Evolutionary conservation across 2,797 vertebrate genomes (phyloP), one percentile per base, ranked within the genome.

Genomic region (Gymnothorax reevesii): DNA sequence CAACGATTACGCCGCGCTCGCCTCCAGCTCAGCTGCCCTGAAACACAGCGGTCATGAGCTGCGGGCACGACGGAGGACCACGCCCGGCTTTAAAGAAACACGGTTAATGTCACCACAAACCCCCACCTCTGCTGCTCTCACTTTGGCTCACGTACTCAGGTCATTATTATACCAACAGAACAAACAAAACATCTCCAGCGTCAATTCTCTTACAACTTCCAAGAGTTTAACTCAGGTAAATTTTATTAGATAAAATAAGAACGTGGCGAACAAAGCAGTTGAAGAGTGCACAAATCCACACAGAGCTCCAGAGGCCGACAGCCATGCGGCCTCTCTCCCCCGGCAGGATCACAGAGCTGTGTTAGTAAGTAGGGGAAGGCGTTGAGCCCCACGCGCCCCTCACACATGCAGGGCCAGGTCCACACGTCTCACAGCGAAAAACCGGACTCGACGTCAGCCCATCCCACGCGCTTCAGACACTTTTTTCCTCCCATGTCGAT

Each of bases 1-100:
- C 93, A 94, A 93, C 93, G 92, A 95, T 93, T 90, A 89, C 90
- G 92, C 92, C 91, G 88, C 91, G 91, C 90, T 87, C 62, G 83
- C 89, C 91, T 83, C 4, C 15, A 87, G 89, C 89, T 88, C 84
- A 83, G 90, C 91, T 90, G 88, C 85, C 33, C 33, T 42, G 33
- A 42, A 42, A 42, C 33, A 42, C 33, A 42, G 33, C 33, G 33
- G 33, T 42, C 33, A 42, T 42, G 33, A 42, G 33, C 33, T 2
- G 33, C 33, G 33, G 33, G 33, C 33, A 42, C 33, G 33, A 42
- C 1, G 33, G 33, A 42, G 33, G 33, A 42, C 33, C 33, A 52
- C 55, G 15, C 57, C 27, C n/a, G 0, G 57, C 57, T 60, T 42
- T 83, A n/a, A 86, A 77, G 87, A 79, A 52, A 80, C 77, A 33